Conservation (phyloP, 2,888 invertebrate species). For the Parasteatoda lunata region DNA sequence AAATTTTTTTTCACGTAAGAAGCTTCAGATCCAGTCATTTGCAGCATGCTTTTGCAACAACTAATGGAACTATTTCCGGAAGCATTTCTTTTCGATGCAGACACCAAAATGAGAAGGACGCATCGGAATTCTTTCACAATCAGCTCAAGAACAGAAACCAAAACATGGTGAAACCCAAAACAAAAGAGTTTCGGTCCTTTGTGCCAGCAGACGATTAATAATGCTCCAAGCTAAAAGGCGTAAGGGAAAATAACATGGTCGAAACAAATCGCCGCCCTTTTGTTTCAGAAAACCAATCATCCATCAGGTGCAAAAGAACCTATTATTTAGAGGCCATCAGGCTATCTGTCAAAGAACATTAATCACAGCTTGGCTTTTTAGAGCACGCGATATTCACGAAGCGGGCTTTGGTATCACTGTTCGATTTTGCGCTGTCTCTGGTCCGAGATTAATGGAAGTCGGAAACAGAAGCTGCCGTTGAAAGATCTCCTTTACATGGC, state of each 20-base stretch:
- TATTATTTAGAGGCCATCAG: constrained; percentile 5
- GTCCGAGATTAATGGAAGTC: neutral
- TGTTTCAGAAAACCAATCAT: constrained; percentile 5
- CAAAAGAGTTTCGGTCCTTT: neutral
- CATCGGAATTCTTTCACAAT: too few relatives aligned
- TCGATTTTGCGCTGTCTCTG: constrained; percentile 5
- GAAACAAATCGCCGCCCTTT: constrained; percentile 5
- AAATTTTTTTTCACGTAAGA: too few relatives aligned
- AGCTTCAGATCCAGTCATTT: too few relatives aligned
- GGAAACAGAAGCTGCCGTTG: neutral
- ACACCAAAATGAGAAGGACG: too few relatives aligned
- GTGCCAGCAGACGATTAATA: neutral
- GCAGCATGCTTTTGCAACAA: too few relatives aligned
- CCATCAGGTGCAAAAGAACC: neutral
- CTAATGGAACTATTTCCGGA: too few relatives aligned
- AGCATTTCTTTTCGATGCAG: too few relatives aligned
- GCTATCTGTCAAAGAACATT: constrained; percentile 3
- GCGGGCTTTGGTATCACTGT: constrained; percentile 1
- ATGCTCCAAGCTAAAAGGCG: constrained; percentile 1
- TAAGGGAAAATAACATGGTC: constrained; percentile 3
- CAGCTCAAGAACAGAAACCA: too few relatives aligned
- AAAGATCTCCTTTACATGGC: neutral
- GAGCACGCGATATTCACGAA: constrained; percentile 1
- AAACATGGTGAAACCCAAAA: neutral
- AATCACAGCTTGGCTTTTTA: constrained; percentile 5